phyloP scores from a whole-genome alignment of 2,888 invertebrate species.

The Phengaris alcon region DNA sequence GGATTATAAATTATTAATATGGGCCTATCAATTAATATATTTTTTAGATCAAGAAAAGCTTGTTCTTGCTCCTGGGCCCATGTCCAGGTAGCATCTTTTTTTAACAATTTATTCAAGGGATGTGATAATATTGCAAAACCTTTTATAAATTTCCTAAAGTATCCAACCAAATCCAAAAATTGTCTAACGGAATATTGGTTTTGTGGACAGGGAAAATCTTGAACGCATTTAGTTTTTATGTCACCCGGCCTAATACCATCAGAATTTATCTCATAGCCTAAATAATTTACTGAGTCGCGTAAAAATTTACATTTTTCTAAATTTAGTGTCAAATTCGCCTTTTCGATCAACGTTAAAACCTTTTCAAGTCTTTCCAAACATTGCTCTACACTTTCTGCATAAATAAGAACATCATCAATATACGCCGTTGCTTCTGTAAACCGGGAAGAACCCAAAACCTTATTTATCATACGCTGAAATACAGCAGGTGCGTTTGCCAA shows the following conservation, averaged over 20 bases:
- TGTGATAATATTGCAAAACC: constrained; percentile 33
- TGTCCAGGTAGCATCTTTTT: too few relatives aligned
- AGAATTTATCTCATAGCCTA: constrained; percentile 35
- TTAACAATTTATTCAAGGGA: constrained; percentile 34
- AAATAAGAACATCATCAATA: constrained; percentile 2
- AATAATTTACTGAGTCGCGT: constrained; percentile 5
- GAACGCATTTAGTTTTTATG: constrained; percentile 35
- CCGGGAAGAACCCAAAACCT: neutral
- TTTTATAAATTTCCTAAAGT: constrained; percentile 36
- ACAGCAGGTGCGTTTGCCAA: neutral
- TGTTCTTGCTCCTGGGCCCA: constrained; percentile 35
- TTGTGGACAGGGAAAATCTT: constrained; percentile 35
- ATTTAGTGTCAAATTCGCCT: constrained; percentile 44
- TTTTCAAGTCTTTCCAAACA: constrained; percentile 40
- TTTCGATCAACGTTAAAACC: constrained; percentile 36
- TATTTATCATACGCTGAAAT: neutral
- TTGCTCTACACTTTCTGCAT: constrained; percentile 29
- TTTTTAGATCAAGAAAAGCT: constrained; percentile 35
- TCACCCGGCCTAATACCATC: constrained; percentile 36
- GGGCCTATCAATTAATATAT: constrained; percentile 35
- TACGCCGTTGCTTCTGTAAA: neutral
- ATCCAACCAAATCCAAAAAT: constrained; percentile 34
- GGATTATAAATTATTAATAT: constrained; percentile 45
- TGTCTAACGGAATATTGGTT: constrained; percentile 35
- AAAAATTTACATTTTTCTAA: constrained; percentile 30